Conservation (phyloP, 2,113 vertebrate species). For the Tenrec ecaudatus region DNA sequence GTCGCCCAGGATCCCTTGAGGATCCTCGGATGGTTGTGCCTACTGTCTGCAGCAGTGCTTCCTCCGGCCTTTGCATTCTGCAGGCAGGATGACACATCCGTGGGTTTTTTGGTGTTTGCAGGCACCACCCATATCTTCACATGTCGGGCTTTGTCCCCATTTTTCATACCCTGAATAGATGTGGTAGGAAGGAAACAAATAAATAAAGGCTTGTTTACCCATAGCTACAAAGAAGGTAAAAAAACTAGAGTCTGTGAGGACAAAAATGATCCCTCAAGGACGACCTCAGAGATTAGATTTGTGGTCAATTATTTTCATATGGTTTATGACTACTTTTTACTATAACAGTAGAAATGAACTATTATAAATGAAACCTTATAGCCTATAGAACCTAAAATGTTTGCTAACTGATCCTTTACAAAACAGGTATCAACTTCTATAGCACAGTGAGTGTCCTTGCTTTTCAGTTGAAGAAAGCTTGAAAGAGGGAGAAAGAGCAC, state of each 20-base stretch:
- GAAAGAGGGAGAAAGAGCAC: not conserved
- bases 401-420: not conserved
- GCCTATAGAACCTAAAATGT: not conserved
- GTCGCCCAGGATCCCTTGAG: fast-evolving
- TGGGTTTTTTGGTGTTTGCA: constrained; percentile 59
- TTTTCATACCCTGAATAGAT: not conserved
- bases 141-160: not conserved
- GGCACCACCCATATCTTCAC: constrained; percentile 47
- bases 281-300: not conserved
- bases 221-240: not conserved
- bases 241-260: not conserved
- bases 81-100: constrained; percentile 29
- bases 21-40: fast-evolving
- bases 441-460: not conserved
- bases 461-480: not conserved
- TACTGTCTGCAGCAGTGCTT: constrained; percentile 68
- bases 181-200: not conserved
- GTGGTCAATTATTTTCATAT: fast-evolving
- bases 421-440: not conserved
- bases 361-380: not conserved
- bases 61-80: not conserved
- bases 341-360: too few relatives aligned
- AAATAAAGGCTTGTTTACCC: not conserved
- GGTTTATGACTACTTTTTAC: too few relatives aligned
- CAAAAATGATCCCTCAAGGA: not conserved